Evolutionary conservation across 2,888 invertebrate genomes (phyloP), one percentile per base, ranked within the genome.

Genomic region (Ophion ventricosus): DNA sequence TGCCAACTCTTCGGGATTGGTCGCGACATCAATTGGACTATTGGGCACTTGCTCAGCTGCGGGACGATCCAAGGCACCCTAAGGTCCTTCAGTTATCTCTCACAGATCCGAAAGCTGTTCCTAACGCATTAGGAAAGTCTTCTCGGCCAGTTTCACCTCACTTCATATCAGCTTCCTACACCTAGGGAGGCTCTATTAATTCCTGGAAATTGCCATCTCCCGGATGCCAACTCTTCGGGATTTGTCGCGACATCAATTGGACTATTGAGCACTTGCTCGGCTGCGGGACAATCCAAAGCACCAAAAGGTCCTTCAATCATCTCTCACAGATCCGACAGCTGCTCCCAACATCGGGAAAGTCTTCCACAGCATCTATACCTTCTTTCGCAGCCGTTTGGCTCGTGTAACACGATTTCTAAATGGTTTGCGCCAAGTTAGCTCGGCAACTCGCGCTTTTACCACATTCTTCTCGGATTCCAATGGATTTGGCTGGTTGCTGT

Each of bases 331-430:
- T 49, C 17, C 49, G 17, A 49, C 49, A 49, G 49, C 17, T 49
- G 14, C 49, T 49, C 49, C 49, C 49, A 49, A 49, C 49, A 73
- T 73, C 59, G 10, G 59, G 59, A 40, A n/a, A 73, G 59, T 73
- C n/a, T 17, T 61, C 17, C 23, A 1, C 17, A 25, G 8, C 10
- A 10, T 20, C 40, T 43, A 5, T 10, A 20, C 59, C 59, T 29
- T 57, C 35, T 61, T 25, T 25, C 61, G 26, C 3, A 61, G 61
- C 25, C 14, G 49, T 49, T 17, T 61, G 10, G 20, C 20, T 57
- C 57, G 20, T 23, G 10, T 7, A 23, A 20, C 57, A 7, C 78
- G 80, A 84, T 87, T 87, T 87, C 84, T 82, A 85, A 84, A 87
- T 80, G 69, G 67, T 57, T 78, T 40, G 66, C 49, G 77, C 74